These are phyloP conservation scores for Mus caroli DNA, from an alignment of 2,797 vertebrate species.

Conservation along the genomic window DNA sequence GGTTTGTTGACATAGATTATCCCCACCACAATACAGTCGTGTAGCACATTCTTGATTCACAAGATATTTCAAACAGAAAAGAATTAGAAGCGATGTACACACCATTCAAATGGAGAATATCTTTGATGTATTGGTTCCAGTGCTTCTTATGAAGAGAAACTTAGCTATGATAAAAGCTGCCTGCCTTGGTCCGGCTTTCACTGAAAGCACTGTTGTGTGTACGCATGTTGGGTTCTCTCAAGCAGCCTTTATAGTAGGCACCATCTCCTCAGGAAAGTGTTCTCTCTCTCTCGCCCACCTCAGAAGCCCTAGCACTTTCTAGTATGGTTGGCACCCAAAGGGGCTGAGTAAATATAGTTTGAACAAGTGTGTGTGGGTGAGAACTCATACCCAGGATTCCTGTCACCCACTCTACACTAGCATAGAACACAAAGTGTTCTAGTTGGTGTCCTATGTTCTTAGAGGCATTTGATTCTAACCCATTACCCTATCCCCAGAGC, in stretches of 20 bases:
- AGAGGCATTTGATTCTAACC: slow-evolving; percentile 2
- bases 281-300: background rate
- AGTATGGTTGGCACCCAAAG: background rate
- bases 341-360: background rate
- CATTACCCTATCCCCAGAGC: background rate
- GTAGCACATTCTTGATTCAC: background rate
- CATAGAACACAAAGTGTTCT: background rate
- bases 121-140: background rate
- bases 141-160: slow-evolving; percentile 22
- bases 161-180: no score
- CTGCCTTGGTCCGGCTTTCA: background rate
- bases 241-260: background rate
- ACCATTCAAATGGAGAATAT: background rate
- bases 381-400: background rate
- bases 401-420: background rate
- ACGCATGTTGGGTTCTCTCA: background rate
- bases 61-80: slow-evolving; percentile 51
- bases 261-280: background rate
- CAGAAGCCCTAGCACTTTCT: background rate
- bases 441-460: background rate
- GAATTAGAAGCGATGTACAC: background rate
- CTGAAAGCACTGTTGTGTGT: background rate
- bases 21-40: no score
- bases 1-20: background rate
- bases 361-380: background rate